A percentile compares a stretch with the other conserved stretches of the same genome.
These are phyloP conservation scores for Gymnothorax javanicus DNA, from an alignment of 2,797 vertebrate species.

Conservation along the genomic window DNA sequence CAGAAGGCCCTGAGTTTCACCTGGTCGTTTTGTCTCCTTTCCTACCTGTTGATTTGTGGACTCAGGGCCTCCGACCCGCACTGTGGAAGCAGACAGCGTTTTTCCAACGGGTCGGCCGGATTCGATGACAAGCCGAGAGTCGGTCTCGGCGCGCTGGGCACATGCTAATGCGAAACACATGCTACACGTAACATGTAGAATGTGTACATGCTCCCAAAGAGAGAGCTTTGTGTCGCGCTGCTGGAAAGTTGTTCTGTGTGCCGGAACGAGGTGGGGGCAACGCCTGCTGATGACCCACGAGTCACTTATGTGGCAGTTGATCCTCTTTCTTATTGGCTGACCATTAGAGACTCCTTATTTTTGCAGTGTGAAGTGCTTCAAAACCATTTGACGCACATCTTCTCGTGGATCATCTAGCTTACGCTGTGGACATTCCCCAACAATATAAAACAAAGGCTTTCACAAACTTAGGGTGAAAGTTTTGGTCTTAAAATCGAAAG, in stretches of 20 bases:
- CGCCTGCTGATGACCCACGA: too few relatives aligned
- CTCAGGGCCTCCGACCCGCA: not conserved
- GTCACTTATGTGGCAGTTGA: too few relatives aligned
- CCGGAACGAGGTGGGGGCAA: too few relatives aligned
- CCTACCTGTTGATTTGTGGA: slow-evolving; percentile 29
- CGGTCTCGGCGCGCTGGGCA: not conserved
- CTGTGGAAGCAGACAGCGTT: slow-evolving; percentile 17
- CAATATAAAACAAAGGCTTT: too few relatives aligned
- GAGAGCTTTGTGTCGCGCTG: slow-evolving; percentile 7
- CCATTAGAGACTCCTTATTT: too few relatives aligned
- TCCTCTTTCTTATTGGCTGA: too few relatives aligned
- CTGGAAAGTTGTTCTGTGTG: not conserved
- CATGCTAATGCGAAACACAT: slow-evolving; percentile 35
- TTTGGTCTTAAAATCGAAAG: too few relatives aligned
- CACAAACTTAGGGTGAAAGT: too few relatives aligned
- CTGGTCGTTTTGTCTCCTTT: slow-evolving; percentile 8
- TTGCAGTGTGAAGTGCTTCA: too few relatives aligned
- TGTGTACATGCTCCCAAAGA: slow-evolving; percentile 19
- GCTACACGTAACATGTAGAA: slow-evolving; percentile 6
- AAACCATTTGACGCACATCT: too few relatives aligned
- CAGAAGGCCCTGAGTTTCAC: slow-evolving; percentile 8
- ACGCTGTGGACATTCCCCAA: too few relatives aligned
- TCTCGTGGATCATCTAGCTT: too few relatives aligned
- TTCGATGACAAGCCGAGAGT: slow-evolving; percentile 35
- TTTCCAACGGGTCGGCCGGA: slow-evolving; percentile 24